Conservation (phyloP, 2,797 vertebrate species). For the Thalassophryne amazonica region DNA sequence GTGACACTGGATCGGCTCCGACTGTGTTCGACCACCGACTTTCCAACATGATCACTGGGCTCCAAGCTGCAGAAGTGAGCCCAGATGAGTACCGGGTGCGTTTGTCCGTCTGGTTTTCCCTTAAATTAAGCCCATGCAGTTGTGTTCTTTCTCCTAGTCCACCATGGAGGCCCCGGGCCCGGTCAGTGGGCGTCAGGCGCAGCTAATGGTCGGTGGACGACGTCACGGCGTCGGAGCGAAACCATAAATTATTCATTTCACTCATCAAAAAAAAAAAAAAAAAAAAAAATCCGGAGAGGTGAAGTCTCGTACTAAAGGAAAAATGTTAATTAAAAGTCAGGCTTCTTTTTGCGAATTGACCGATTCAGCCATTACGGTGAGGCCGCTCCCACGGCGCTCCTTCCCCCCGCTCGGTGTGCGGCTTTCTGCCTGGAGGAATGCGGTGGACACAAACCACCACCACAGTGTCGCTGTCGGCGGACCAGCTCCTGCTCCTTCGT, state of each 20-base stretch:
- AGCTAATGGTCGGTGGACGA: slow-evolving; percentile 35
- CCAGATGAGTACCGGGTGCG: not conserved
- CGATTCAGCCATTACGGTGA: slow-evolving; percentile 31
- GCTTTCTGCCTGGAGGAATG: slow-evolving; percentile 65
- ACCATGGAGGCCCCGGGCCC: slow-evolving; percentile 55
- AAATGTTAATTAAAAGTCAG: too few species aligned
- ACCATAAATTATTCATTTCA: slow-evolving; percentile 72
- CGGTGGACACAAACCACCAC: too few species aligned
- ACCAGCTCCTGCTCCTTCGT: too few species aligned
- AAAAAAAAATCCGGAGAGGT: not conserved
- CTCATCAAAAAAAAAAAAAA: too few species aligned
- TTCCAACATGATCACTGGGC: slow-evolving; percentile 73
- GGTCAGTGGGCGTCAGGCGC: slow-evolving; percentile 42
- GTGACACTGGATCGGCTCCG: slow-evolving; percentile 46
- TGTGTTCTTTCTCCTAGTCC: slow-evolving; percentile 38
- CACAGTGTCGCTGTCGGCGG: too few species aligned
- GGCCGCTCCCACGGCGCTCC: slow-evolving; percentile 43
- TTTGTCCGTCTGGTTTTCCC: not conserved
- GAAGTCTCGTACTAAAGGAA: not conserved
- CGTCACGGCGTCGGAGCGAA: slow-evolving; percentile 39
- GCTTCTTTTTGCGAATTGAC: slow-evolving; percentile 10
- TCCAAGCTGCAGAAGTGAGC: slow-evolving; percentile 24
- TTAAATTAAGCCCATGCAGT: not conserved
- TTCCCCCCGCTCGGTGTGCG: slow-evolving; percentile 7
- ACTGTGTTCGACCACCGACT: slow-evolving; percentile 69